phyloP scores from a whole-genome alignment of 2,888 invertebrate genomes.

The Chouioia cunea region DNA sequence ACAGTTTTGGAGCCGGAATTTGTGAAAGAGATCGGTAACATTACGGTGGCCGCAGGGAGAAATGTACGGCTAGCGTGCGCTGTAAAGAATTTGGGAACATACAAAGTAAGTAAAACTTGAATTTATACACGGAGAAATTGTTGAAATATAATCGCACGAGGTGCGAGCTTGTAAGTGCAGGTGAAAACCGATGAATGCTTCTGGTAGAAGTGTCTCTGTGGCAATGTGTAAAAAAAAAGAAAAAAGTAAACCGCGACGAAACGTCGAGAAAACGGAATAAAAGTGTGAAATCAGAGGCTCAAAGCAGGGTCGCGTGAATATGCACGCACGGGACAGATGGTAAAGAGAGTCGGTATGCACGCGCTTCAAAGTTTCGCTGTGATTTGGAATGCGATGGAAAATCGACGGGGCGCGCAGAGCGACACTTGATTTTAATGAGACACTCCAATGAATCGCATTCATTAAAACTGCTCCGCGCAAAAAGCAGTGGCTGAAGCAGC shows the following conservation, averaged over 20 bases:
- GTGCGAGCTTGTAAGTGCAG: too few relatives aligned
- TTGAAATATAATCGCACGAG: too few relatives aligned
- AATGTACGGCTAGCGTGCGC: slow-evolving; percentile 91
- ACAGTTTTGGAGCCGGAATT: slow-evolving; percentile 87
- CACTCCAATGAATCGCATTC: slow-evolving; percentile 58
- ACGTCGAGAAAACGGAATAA: background rate
- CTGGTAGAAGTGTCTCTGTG: too few relatives aligned
- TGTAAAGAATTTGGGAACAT: slow-evolving; percentile 90
- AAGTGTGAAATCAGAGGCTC: background rate
- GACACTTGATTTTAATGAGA: slow-evolving; percentile 59
- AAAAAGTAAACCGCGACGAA: background rate
- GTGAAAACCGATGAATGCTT: too few relatives aligned
- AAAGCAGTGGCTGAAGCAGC: background rate
- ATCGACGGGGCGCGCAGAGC: slow-evolving; percentile 17
- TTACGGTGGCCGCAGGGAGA: slow-evolving; percentile 90
- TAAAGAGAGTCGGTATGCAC: background rate
- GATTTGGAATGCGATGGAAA: slow-evolving; percentile 6
- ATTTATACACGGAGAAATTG: background rate
- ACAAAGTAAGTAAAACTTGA: slow-evolving; percentile 78
- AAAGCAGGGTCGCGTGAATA: slow-evolving; percentile 10
- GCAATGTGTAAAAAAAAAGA: background rate
- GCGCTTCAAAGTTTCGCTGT: slow-evolving; percentile 25
- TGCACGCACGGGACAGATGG: background rate
- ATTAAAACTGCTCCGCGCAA: slow-evolving; percentile 50
- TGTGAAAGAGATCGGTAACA: slow-evolving; percentile 89